Evolutionary conservation across 2,888 invertebrate genomes (phyloP), one percentile per base, ranked within the genome.

Genomic region (Hydrotaea cyrtoneurina): DNA sequence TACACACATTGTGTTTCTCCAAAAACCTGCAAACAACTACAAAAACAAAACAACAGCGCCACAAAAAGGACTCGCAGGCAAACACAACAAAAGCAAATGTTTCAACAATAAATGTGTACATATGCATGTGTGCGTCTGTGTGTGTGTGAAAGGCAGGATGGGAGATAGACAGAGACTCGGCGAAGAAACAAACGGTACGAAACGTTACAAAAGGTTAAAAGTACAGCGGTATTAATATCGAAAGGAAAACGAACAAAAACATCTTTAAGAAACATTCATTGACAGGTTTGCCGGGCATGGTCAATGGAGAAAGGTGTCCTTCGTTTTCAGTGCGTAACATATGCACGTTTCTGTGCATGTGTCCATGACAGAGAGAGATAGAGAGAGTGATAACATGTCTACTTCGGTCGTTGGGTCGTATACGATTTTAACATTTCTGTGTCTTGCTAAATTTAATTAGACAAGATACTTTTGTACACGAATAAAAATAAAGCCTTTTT

Each of bases 251-350:
- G 36, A 64, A 64, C 36, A 64, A 36, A 36, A 66, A 39, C 62
- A 43, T 66, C 66, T 66, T 66, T 19, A 64, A 64, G 64, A 36
- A 64, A 64, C 66, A 66, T 66, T 66, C 36, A 66, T 66, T 66
- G 43, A 69, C 69, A 69, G 46, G 19, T 69, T 11, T 15, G 43
- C 15, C 21, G 69, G 46, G 21, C 15, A 46, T 36, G 46, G 69
- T 69, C 46, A 46, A 15, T 46, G 43, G 46, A 69, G 17, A 69
- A 69, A 23, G 69, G 43, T 69, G 39, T 69, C 23, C 69, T 69
- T 46, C 21, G 21, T 46, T 43, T 43, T 43, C 23, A 23, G 13
- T 46, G 43, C 43, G 19, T 43, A 43, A 66, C 39, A 21, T 43
- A 21, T 26, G 19, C 8, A 13, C 43, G 1, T 43, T 43, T 36